Conservation (phyloP, 2,113 vertebrate species). For the Pseudopipra pipra region DNA sequence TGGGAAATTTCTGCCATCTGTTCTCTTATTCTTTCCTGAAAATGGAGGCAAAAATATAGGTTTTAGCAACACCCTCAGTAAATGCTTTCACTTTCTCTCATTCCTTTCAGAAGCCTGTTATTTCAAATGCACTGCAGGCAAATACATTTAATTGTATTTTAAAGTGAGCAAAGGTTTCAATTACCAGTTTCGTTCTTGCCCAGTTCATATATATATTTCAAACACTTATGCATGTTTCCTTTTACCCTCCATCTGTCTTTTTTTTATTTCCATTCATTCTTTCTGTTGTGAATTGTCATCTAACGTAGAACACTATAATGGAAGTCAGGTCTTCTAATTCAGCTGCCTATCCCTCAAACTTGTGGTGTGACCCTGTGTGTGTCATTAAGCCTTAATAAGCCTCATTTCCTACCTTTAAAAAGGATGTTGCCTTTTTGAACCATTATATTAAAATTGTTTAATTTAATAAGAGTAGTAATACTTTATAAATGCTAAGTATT, state of each 20-base stretch:
- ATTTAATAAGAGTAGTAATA: not conserved
- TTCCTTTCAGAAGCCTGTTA: slow-evolving; percentile 5
- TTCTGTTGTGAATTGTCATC: slow-evolving; percentile 17
- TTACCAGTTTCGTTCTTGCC: slow-evolving; percentile 29
- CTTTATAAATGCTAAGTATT: not conserved
- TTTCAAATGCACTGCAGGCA: slow-evolving; percentile 12
- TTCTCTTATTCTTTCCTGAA: slow-evolving; percentile 1
- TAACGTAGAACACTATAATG: not conserved
- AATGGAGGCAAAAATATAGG: slow-evolving; percentile 13
- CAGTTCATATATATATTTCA: slow-evolving; percentile 42
- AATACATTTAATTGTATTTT: slow-evolving; percentile 29
- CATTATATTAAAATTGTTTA: not conserved
- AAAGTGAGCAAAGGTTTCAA: slow-evolving; percentile 48
- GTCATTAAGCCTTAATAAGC: not conserved
- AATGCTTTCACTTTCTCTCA: slow-evolving; percentile 42
- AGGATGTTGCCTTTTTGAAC: not conserved
- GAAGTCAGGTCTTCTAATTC: not conserved
- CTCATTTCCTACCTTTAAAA: slow-evolving; percentile 14
- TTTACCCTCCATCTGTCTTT: slow-evolving; percentile 45
- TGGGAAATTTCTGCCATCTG: slow-evolving; percentile 70
- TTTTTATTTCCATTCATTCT: slow-evolving; percentile 19
- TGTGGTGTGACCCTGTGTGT: not conserved
- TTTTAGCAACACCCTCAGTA: slow-evolving; percentile 26
- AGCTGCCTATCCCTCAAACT: not conserved
- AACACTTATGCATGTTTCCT: not conserved